Base-by-base conservation (phyloP, 2,888 invertebrate genomes). In the Lepidocyrtoides sp. region DNA sequence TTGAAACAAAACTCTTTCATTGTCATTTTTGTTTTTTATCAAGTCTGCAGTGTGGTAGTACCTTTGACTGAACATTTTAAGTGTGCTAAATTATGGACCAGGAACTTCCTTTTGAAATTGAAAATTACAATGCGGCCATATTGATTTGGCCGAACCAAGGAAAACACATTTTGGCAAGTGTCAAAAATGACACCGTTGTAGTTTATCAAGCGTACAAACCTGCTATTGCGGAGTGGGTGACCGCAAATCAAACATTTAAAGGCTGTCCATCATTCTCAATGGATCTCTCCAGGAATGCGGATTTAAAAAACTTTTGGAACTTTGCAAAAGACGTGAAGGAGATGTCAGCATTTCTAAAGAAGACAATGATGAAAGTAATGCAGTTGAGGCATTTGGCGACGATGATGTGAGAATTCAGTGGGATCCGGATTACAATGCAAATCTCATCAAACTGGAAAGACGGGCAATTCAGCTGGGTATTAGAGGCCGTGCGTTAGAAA, bases 361-460 rank as follows among this genome's bases (percentile, higher is more conserved):
- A 20, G 86, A 87, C 63, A 36, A 44, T 10, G 51, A 20, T 12
- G 41, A 1, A 41, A 17, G 23, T 26, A 20, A 8, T 12, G n/a
- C 36, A 20, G 0, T 5, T 5, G 29, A 26, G 14, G 12, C 20
- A 8, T 79, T 69, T 51, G 86, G 86, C 0, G 32, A 1, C 0
- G 89, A 89, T 23, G 91, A 92, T 63, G 93, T 93, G 10, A 75
- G 93, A 51, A 69, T 93, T 20, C 92, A 93, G 69, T 93, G 93
- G 93, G 93, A 93, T 72, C 93, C 93, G 5, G 93, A 93, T 77
- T 92, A 93, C 54, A 91, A 92, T 54, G 89, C 91, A 1, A 60
- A 69, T n/a, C 93, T 92, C 10, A 77, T 87, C 1, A 93, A 93
- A 44, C 14, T 91, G 23, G 91, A 86, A n/a, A 36, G 93, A 69